These are phyloP conservation scores for Cephus runcator DNA, from an alignment of 2,888 invertebrate genomes.

Conservation along the genomic window DNA sequence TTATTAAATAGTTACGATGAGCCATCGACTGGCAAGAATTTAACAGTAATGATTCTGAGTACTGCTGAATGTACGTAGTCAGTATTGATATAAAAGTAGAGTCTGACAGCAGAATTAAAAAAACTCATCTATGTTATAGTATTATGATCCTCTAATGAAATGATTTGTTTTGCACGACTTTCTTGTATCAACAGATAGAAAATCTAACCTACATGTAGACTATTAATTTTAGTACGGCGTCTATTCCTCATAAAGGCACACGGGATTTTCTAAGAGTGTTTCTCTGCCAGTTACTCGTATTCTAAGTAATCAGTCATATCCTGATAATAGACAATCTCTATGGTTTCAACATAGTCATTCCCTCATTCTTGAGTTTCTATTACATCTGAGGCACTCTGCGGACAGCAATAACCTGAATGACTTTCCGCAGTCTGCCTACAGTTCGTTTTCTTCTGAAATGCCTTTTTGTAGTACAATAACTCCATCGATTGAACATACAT, in stretches of 20 bases:
- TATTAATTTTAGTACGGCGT: neutral
- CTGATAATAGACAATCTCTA: neutral
- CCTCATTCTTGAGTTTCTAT: conserved; percentile 3
- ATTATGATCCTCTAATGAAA: neutral
- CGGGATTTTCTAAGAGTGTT: neutral
- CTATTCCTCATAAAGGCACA: neutral
- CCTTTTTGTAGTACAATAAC: conserved; percentile 48
- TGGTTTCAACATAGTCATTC: neutral
- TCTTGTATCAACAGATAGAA: neutral
- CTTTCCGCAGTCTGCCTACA: conserved; percentile 55
- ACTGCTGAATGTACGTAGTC: neutral
- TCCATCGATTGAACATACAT: conserved; percentile 50
- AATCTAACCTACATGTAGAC: neutral
- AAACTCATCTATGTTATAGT: neutral
- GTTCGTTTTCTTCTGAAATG: conserved; percentile 57
- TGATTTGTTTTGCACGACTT: neutral
- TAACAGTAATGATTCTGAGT: neutral
- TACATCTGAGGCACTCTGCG: conserved; percentile 61
- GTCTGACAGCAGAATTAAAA: neutral
- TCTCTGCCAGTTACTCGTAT: neutral
- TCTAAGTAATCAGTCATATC: neutral
- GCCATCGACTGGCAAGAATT: neutral
- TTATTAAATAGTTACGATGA: neutral
- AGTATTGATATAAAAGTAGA: neutral
- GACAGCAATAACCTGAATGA: conserved; percentile 59